Conservation (phyloP, 2,888 invertebrate genomes). For the Notodonta ziczac region DNA sequence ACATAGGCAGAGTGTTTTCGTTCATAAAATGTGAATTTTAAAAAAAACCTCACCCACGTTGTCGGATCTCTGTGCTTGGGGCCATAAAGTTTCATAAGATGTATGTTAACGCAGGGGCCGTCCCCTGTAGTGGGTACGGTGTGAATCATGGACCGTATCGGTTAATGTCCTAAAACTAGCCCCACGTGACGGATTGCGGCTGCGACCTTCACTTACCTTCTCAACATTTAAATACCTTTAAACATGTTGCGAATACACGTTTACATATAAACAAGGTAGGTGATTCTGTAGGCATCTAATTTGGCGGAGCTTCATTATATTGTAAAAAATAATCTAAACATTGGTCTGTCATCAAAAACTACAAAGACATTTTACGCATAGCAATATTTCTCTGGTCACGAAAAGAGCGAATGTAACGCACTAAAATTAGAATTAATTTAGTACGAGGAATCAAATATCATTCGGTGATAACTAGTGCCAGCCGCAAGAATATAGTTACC, state of each 20-base stretch:
- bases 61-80: background rate
- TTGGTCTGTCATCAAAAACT: conserved; percentile 16
- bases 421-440: conserved; percentile 77
- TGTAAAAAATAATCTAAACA: conserved; percentile 15
- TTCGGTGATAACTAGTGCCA: conserved; percentile 72
- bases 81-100: conserved; percentile 23
- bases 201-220: conserved; percentile 57
- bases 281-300: too few species aligned
- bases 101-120: conserved; percentile 29
- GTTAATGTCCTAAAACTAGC: conserved; percentile 65
- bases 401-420: conserved; percentile 54
- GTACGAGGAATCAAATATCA: conserved; percentile 73
- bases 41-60: conserved; percentile 10
- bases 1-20: conserved; percentile 32
- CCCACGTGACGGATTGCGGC: conserved; percentile 50
- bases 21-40: conserved; percentile 41
- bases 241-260: background rate
- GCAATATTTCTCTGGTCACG: conserved; percentile 41
- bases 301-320: background rate
- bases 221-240: conserved; percentile 35
- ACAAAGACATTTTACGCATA: conserved; percentile 20
- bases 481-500: conserved; percentile 61
- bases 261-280: too few species aligned
- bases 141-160: conserved; percentile 64
- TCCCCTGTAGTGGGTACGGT: conserved; percentile 21